These are phyloP conservation scores for Hydrotaea diabolus DNA, from an alignment of 2,888 invertebrate species.

Conservation along the genomic window DNA sequence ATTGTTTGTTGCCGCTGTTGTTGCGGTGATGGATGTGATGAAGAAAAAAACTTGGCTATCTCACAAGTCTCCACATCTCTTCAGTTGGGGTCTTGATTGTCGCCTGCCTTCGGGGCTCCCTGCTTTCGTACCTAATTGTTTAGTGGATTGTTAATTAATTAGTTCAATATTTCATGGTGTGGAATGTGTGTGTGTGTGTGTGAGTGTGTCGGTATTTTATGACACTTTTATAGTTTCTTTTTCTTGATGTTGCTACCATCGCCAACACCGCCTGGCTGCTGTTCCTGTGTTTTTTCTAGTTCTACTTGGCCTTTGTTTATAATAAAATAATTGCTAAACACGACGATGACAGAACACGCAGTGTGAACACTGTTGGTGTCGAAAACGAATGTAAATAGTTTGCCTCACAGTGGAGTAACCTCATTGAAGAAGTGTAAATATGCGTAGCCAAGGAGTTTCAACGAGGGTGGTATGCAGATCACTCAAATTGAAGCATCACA, in stretches of 20 bases:
- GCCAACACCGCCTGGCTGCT: not conserved
- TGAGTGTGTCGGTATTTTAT: slow-evolving; percentile 9
- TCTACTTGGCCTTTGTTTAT: not conserved
- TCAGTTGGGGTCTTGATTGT: not conserved
- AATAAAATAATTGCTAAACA: not conserved
- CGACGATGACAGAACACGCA: not conserved
- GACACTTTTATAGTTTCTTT: slow-evolving; percentile 36
- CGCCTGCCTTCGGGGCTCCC: not conserved
- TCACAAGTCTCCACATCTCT: not conserved
- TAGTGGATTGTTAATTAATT: slow-evolving; percentile 24
- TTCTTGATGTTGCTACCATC: not conserved
- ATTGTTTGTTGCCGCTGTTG: not conserved
- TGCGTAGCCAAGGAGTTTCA: no score
- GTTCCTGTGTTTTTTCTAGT: not conserved
- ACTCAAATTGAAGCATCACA: no score
- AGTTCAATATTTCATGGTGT: slow-evolving; percentile 27
- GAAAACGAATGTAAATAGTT: no score
- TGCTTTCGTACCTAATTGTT: not conserved
- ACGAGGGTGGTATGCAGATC: no score
- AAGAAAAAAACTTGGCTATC: not conserved
- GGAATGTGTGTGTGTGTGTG: not conserved
- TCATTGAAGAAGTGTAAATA: no score
- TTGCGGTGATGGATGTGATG: not conserved
- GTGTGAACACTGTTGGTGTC: not conserved
- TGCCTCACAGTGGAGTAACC: no score